Base-by-base conservation (phyloP, 2,888 invertebrate species). In the Balanococcus diminutus region DNA sequence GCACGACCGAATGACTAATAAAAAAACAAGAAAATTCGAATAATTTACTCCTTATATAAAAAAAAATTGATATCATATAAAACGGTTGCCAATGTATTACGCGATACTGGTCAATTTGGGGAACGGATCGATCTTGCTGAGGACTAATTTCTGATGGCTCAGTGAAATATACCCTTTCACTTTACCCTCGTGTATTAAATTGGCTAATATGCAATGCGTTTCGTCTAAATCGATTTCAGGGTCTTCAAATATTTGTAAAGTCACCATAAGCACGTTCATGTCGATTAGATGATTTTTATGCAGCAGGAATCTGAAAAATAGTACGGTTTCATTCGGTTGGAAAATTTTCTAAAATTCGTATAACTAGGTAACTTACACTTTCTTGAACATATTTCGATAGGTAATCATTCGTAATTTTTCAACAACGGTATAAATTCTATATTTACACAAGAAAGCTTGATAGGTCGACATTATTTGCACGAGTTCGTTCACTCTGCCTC, bases 121-220 rank as follows among this genome's bases (percentile, higher is more conserved):
- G 90, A 99, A 99, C 0, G 99, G 96, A 91, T 97, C 97, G 89
- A 96, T 96, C 90, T 99, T 99, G 89, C 98, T 98, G 79, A 99
- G 96, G 81, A 99, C 99, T 86, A 99, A 93, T 91, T 98, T 98
- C 90, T 98, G 95, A 90, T 99, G 98, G 88, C 96, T 96, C 91
- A 97, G 95, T 0, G 98, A 98, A 89, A 99, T 97, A 90, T 99
- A 99, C 0, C 99, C 99, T 90, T 98, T 98, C 88, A 99, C 97
- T 91, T 97, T 98, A 31, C 97, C 97, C 90, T 98, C 98, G 89
- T 94, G 96, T 89, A 99, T 99, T 86, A 99, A 92, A 91, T 98
- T 99, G 0, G 98, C 97, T 2, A 99, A 94, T 89, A 99, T 96
- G 90, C 99, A 99, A 89, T 98, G 96, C 0, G 98, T 96, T 90